A percentile compares a stretch with the other conserved stretches of the same genome.
These are phyloP conservation scores for Steatocranus sp. DNA, from an alignment of 2,797 vertebrate genomes.

Conservation along the genomic window DNA sequence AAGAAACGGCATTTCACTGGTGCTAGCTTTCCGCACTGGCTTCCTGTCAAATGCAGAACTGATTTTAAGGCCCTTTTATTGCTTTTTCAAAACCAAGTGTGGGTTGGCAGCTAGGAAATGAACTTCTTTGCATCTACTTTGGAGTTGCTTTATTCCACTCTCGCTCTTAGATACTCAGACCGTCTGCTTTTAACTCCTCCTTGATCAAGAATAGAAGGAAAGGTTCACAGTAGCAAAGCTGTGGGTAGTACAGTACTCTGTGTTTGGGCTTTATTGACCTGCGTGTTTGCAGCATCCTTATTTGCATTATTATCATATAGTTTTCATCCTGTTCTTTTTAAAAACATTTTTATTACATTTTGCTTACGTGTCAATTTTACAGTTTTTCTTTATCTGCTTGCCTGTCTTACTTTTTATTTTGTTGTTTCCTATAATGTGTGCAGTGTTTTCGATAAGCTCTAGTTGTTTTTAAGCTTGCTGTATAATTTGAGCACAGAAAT, in stretches of 20 bases:
- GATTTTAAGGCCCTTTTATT: background rate
- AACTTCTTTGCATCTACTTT: background rate
- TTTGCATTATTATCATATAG: background rate
- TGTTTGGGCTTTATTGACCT: background rate
- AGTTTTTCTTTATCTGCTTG: background rate
- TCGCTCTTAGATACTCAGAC: background rate
- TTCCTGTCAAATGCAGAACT: background rate
- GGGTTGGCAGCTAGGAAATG: background rate
- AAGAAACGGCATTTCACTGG: background rate
- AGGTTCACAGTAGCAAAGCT: background rate
- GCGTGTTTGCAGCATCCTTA: background rate
- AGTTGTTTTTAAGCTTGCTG: background rate
- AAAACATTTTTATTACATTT: background rate
- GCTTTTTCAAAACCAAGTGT: background rate
- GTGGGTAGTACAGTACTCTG: background rate
- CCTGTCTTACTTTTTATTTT: background rate
- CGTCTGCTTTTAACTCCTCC: background rate
- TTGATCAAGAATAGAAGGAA: background rate
- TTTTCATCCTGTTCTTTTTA: background rate
- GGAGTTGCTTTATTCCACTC: background rate
- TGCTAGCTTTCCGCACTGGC: background rate
- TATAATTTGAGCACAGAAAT: background rate
- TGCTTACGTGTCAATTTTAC: rapidly evolving
- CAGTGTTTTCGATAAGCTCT: background rate
- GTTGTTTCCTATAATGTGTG: background rate